Conservation (phyloP, 1,140 invertebrate genomes). For the Potamilus streckersoni region DNA sequence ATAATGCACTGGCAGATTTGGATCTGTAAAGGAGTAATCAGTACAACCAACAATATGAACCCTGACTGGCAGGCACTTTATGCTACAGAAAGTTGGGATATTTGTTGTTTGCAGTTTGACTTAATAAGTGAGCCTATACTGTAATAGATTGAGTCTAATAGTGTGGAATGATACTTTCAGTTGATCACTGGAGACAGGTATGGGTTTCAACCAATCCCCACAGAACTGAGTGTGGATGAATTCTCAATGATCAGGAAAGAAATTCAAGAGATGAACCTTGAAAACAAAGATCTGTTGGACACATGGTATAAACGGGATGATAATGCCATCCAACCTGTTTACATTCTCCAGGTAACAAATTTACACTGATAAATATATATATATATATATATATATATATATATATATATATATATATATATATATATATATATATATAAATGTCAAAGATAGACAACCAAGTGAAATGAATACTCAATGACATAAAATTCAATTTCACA, state of each 20-base stretch:
- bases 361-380: neutral
- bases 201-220: slow-evolving; percentile 58
- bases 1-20: too few species aligned
- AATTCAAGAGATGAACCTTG: slow-evolving; percentile 46
- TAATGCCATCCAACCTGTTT: slow-evolving; percentile 89
- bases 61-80: too few species aligned
- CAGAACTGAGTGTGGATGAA: slow-evolving; percentile 41
- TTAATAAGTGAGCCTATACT: too few species aligned
- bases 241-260: slow-evolving; percentile 46
- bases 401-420: neutral
- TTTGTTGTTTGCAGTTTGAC: too few species aligned
- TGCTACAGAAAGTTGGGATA: too few species aligned
- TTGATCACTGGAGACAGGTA: slow-evolving; percentile 58
- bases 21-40: too few species aligned
- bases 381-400: neutral
- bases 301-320: slow-evolving; percentile 96
- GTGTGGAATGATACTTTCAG: slow-evolving; percentile 20
- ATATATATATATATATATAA: neutral
- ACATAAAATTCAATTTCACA: too few species aligned
- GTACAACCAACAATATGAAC: too few species aligned
- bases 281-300: slow-evolving; percentile 85
- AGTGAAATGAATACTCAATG: too few species aligned
- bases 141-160: too few species aligned
- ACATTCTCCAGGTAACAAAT: slow-evolving; percentile 79
- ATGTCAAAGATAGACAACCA: too few species aligned